Conservation (phyloP, 2,113 vertebrate species). For the Psettodes erumei region DNA sequence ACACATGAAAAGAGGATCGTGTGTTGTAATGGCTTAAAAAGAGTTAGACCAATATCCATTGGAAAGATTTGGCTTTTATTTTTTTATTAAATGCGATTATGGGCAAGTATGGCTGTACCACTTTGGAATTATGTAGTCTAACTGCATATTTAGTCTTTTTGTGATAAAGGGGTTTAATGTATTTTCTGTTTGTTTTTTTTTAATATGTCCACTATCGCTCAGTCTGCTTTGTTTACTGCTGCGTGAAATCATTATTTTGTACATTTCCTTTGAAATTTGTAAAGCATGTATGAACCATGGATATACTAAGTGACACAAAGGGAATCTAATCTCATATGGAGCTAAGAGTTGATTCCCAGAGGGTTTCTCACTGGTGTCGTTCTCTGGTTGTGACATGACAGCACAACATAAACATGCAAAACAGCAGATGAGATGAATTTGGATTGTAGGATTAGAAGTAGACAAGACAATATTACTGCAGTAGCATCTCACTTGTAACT, state of each 20-base stretch:
- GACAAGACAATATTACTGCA: too few species aligned
- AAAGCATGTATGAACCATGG: neutral
- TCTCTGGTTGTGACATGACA: too few species aligned
- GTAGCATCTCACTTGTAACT: too few species aligned
- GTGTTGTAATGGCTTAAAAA: slow-evolving; percentile 5
- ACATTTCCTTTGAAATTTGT: neutral
- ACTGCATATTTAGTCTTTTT: neutral
- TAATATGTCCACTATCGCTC: neutral
- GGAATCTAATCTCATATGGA: neutral
- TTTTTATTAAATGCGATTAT: slow-evolving; percentile 15
- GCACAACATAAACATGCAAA: too few species aligned
- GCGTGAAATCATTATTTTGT: too few species aligned
- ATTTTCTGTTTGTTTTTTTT: neutral
- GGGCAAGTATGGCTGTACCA: neutral
- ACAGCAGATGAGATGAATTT: too few species aligned
- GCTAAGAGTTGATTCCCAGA: neutral
- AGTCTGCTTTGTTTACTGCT: neutral
- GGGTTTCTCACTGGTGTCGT: neutral
- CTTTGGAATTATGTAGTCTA: neutral
- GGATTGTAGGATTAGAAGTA: too few species aligned
- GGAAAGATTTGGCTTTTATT: neutral
- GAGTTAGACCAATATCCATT: neutral
- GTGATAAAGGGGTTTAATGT: neutral
- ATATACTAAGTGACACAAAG: neutral
- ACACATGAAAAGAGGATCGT: slow-evolving; percentile 3